Conservation (phyloP, 2,888 invertebrate genomes). For the Amphipoea oculea region DNA sequence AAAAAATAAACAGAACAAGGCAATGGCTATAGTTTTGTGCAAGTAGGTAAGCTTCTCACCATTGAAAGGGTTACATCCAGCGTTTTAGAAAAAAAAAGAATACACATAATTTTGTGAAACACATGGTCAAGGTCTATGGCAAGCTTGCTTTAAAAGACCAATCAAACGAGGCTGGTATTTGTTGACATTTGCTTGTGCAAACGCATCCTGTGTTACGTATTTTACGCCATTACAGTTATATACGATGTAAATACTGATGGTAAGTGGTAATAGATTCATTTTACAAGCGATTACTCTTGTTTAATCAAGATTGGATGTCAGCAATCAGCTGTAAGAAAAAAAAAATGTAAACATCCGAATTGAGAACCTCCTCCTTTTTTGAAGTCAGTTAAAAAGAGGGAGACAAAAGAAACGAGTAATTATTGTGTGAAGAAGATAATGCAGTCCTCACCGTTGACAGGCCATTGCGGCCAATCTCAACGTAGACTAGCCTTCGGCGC, state of each 20-base stretch:
- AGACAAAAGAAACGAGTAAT: too few species aligned
- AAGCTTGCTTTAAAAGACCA: neutral
- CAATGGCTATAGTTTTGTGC: neutral
- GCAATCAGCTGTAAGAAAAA: too few species aligned
- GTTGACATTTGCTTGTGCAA: conserved; percentile 41
- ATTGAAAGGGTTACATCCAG: neutral
- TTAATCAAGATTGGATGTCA: neutral
- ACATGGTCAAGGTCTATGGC: neutral
- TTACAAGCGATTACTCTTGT: neutral
- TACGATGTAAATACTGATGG: conserved; percentile 9
- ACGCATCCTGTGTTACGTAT: conserved; percentile 54
- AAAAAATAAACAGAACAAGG: too few species aligned
- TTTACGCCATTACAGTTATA: conserved; percentile 11
- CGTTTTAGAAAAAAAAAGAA: neutral
- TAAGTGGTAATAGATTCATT: neutral
- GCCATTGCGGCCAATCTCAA: too few species aligned
- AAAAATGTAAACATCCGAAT: too few species aligned
- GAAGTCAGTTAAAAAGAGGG: too few species aligned
- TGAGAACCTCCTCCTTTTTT: too few species aligned
- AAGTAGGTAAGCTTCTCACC: neutral
- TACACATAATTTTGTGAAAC: neutral
- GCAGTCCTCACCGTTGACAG: too few species aligned
- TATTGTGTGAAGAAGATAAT: too few species aligned
- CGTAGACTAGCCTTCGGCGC: too few species aligned
- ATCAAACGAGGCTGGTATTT: conserved; percentile 33